Base-by-base conservation (phyloP, 53 echinoderm and acorn worm genomes). In the Holothuria leucospilota region DNA sequence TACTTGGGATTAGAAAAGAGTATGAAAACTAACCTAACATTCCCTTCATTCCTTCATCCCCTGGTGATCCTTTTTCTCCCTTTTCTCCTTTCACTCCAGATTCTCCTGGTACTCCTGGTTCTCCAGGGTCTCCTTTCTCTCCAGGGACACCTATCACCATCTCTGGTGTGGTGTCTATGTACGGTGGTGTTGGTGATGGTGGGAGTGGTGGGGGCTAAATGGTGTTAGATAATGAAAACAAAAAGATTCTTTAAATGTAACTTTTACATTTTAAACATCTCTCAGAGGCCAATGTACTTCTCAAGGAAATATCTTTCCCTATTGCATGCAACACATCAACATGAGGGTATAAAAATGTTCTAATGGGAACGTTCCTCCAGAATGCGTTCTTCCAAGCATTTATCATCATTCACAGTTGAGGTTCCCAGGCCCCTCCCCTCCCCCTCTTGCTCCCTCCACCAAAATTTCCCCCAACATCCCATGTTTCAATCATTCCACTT, bases 41-140 rank as follows among this genome's bases (percentile, higher is more conserved):
- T 10, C 75, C 75, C 16, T 75, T 46, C 13, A 51, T 25, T 41
- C 75, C 90, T 24, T 25, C 39, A 23, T 41, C 81, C 29, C 90
- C 90, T 42, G 20, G 30, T 8, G 60, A 85, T 13, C 96, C 96
- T 18, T 79, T 72, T 15, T 81, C 82, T 51, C 96, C 96, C 64
- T 86, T 86, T 68, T 81, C 51, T n/a, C 96, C 96, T 38, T 90
- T 92, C 20, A 94, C 81, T 62, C 96, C 96, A 10, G 86, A 79
- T 66, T 86, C 82, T 21, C 96, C 96, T 14, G 68, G 85, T 23
- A 89, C 84, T 14, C 96, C 96, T 4, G 80, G 39, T 2, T 86
- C 79, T 20, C 96, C 96, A 16, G 94, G 88, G 68, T 94, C 92
- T 26, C 96, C 96, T 5, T 84, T 75, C 23, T 49, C 41, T 51